A percentile compares a stretch with the other conserved stretches of the same genome.
Conservation (phyloP, 1,140 invertebrate genomes). For the Leucophenga varia region DNA sequence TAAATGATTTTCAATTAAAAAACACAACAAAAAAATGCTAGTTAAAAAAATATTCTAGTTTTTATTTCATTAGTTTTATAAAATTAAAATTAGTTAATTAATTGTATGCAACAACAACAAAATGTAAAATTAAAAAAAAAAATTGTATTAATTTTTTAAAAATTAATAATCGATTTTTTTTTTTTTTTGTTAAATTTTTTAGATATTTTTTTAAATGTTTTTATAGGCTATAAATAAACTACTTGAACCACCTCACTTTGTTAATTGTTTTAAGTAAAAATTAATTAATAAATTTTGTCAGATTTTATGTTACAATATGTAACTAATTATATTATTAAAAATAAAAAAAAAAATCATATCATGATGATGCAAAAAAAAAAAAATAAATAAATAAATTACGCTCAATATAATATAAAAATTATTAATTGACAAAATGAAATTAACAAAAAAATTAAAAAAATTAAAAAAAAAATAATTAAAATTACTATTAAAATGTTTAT, state of each 20-base stretch:
- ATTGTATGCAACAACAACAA: no score
- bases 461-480: slow-evolving; percentile 13
- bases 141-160: no score
- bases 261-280: slow-evolving; percentile 42
- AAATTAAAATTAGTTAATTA: slow-evolving; percentile 6
- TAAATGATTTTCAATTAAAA: slow-evolving; percentile 21
- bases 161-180: no score
- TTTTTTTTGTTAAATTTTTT: slow-evolving; percentile 6
- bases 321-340: slow-evolving; percentile 12
- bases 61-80: slow-evolving; percentile 12
- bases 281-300: no score
- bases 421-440: no score
- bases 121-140: no score
- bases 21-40: slow-evolving; percentile 4
- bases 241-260: slow-evolving; percentile 51
- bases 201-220: not conserved
- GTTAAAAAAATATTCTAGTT: slow-evolving; percentile 11
- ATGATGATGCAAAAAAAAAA: slow-evolving; percentile 7
- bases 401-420: no score
- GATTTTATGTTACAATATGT: slow-evolving; percentile 30
- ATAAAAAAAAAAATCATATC: slow-evolving; percentile 30
- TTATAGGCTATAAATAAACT: slow-evolving; percentile 38
- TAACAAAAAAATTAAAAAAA: no score
- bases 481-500: slow-evolving; percentile 22
- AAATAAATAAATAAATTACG: no score